These are phyloP conservation scores for Tautogolabrus adspersus DNA, from an alignment of 2,113 vertebrate genomes.

Conservation along the genomic window DNA sequence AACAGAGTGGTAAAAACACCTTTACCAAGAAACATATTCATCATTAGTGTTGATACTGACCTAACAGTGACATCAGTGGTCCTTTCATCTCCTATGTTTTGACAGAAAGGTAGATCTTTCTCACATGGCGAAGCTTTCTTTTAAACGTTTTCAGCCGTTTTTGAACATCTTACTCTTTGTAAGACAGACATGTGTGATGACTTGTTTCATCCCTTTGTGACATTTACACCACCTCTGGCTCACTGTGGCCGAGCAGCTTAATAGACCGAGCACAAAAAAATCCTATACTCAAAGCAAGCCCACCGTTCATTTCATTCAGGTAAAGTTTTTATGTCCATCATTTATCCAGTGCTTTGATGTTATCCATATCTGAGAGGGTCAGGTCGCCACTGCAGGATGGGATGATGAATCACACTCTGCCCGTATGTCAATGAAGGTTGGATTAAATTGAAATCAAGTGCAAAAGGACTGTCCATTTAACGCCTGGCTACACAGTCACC, in stretches of 20 bases:
- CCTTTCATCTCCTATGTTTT: too few species aligned
- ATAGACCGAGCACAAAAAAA: slow-evolving; percentile 8
- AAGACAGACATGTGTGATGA: neutral
- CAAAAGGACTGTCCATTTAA: slow-evolving; percentile 69
- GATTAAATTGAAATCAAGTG: slow-evolving; percentile 77
- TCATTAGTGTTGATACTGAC: too few species aligned
- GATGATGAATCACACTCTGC: slow-evolving; percentile 59
- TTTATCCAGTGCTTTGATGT: slow-evolving; percentile 58
- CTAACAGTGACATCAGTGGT: too few species aligned
- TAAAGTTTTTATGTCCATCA: slow-evolving; percentile 51
- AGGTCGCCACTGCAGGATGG: slow-evolving; percentile 30
- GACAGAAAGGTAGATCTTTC: too few species aligned
- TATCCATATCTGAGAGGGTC: slow-evolving; percentile 50
- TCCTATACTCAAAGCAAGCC: neutral
- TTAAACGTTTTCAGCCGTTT: slow-evolving; percentile 21
- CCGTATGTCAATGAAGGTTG: slow-evolving; percentile 60
- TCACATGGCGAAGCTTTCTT: neutral
- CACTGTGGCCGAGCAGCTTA: slow-evolving; percentile 14
- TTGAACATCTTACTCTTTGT: neutral
- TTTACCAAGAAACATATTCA: too few species aligned
- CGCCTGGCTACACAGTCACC: slow-evolving; percentile 46
- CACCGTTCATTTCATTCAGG: slow-evolving; percentile 45
- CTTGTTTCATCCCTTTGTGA: neutral
- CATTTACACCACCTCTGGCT: slow-evolving; percentile 14
- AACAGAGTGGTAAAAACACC: too few species aligned